Evolutionary conservation across 2,113 vertebrate species (phyloP), one percentile per base, ranked within the genome.

Genomic region (Uria aalge): DNA sequence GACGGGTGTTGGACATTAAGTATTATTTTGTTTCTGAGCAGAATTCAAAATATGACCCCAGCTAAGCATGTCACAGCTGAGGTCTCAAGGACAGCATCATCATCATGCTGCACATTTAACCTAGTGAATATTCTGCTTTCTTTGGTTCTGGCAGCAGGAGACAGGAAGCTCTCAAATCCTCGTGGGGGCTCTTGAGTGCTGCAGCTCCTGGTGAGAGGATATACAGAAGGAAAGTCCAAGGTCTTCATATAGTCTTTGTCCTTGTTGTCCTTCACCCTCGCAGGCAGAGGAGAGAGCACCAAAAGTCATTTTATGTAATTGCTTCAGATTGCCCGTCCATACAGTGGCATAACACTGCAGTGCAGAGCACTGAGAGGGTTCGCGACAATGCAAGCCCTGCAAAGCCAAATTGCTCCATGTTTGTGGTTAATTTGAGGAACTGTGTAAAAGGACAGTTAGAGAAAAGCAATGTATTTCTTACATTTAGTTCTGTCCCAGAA

Each of bases 11-110:
- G 67, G 67, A 96, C 88, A 92, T 92, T 91, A 95, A 97, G 95
- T 94, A 94, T 94, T 96, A 90, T 97, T 98, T 98, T 97, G 95
- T 97, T 98, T 98, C 84, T 71, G 52, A 92, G 52, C 55, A 91
- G 95, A 98, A 96, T 94, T 73, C 77, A 43, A 83, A 93, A 94
- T 76, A 82, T 75, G 18, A 87, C 20, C 75, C 87, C 34, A 14
- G 69, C 73, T 85, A 73, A 85, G 83, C 21, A 63, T 75, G 71
- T 77, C 34, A 18, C 77, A 72, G 56, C 88, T 81, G 77, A 50
- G 75, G 56, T 52, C 60, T 85, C 56, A 77, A 90, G 73, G 53
- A 38, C 47, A 78, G 78, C 53, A 85, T 78, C 69, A 59, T 62
- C n/a, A 32, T 66, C 69, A n/a, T 2, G 1, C 64, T 80, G 63